Evolutionary conservation across 2,888 invertebrate species (phyloP).

Genomic region (Lordiphosa fenestrarum): DNA sequence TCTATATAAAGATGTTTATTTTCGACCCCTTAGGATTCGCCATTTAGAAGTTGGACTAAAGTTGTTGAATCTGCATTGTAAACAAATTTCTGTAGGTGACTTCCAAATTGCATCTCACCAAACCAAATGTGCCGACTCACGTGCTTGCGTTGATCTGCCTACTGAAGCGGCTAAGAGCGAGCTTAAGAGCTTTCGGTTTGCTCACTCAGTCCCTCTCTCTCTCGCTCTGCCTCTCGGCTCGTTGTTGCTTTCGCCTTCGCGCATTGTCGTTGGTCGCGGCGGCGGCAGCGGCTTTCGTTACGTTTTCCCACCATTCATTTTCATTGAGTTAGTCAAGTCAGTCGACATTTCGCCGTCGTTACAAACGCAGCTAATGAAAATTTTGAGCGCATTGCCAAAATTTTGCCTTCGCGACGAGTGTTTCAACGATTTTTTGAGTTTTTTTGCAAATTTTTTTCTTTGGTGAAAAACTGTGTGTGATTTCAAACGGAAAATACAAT

Average conservation of each 20-base stretch:
- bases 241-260: slow-evolving; percentile 1
- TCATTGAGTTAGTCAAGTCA: slow-evolving; percentile 13
- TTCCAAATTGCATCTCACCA: no score
- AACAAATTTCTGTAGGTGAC: no score
- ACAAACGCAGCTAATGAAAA: slow-evolving; percentile 7
- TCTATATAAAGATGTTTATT: no score
- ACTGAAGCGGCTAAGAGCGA: no score
- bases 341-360: slow-evolving; percentile 12
- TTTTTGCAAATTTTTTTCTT: slow-evolving; percentile 10
- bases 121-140: no score
- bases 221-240: background rate
- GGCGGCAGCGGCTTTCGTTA: slow-evolving; percentile 1
- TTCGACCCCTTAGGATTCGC: no score
- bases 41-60: no score
- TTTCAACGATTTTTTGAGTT: slow-evolving; percentile 3
- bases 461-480: slow-evolving; percentile 7
- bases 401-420: slow-evolving; percentile 1
- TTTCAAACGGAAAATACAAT: background rate
- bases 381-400: slow-evolving; percentile 1
- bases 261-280: background rate
- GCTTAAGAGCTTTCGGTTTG: background rate
- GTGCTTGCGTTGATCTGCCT: no score
- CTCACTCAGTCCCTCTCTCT: no score
- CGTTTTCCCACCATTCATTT: slow-evolving; percentile 11
- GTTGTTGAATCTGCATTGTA: no score